phyloP scores from a whole-genome alignment of 2,113 vertebrate genomes.

The Odontophorus gujanensis region DNA sequence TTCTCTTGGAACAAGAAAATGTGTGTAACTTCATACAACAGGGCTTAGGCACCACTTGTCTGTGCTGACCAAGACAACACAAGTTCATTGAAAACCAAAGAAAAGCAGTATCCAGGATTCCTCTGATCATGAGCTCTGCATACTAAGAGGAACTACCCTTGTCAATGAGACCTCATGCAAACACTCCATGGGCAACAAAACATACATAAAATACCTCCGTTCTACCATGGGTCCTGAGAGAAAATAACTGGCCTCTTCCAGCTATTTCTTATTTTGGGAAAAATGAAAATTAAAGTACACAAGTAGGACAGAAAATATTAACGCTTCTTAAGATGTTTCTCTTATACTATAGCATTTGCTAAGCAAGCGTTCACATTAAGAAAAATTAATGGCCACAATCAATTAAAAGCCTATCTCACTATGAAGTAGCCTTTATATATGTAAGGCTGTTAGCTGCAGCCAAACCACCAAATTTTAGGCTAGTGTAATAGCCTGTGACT shows the following conservation, averaged over 20 bases:
- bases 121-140: neutral
- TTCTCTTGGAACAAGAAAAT: neutral
- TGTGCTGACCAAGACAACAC: neutral
- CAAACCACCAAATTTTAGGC: neutral
- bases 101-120: neutral
- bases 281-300: neutral
- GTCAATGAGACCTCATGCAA: neutral
- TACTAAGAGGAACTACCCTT: neutral
- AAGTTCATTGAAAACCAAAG: neutral
- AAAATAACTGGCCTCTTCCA: neutral
- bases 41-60: neutral
- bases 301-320: neutral
- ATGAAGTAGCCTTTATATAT: neutral
- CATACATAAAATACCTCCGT: fast-evolving
- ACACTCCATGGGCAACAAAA: fast-evolving
- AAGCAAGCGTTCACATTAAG: neutral
- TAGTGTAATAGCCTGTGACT: neutral
- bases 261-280: neutral
- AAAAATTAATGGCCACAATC: neutral
- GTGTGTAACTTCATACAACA: neutral
- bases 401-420: neutral
- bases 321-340: neutral
- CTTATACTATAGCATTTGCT: neutral
- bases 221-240: neutral
- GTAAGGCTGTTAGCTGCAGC: neutral